These are phyloP conservation scores for Serinus canaria DNA, from an alignment of 2,113 vertebrate species.

Conservation along the genomic window DNA sequence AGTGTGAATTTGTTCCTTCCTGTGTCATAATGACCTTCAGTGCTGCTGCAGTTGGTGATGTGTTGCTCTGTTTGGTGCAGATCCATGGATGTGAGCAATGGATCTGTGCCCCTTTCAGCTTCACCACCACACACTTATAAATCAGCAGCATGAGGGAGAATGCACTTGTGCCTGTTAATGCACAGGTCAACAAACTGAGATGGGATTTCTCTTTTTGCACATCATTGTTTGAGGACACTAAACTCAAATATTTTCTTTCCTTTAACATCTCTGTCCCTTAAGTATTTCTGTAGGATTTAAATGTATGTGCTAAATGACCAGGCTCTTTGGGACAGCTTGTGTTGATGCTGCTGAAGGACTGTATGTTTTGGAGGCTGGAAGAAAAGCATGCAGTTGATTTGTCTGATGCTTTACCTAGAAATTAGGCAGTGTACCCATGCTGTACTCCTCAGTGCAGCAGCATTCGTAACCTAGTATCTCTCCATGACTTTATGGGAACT, in stretches of 20 bases:
- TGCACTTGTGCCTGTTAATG: neutral
- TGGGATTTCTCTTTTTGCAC: neutral
- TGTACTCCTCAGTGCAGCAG: neutral
- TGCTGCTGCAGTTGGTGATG: accelerated
- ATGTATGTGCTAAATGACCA: neutral
- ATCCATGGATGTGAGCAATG: neutral
- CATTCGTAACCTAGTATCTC: neutral
- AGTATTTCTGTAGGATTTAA: neutral
- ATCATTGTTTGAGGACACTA: neutral
- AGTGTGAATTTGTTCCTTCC: neutral
- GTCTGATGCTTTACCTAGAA: neutral
- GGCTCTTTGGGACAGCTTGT: neutral
- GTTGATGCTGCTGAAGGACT: neutral
- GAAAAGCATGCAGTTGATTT: neutral
- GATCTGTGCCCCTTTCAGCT: neutral
- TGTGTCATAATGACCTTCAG: neutral
- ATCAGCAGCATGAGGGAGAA: neutral
- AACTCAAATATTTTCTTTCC: neutral
- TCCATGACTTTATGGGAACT: neutral
- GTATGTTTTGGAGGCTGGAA: neutral
- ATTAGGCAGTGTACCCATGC: neutral
- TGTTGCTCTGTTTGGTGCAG: neutral
- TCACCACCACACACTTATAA: neutral
- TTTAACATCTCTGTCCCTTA: neutral
- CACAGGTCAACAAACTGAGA: neutral